phyloP scores from a whole-genome alignment of 2,888 invertebrate genomes.

The Piscicola geometra region DNA sequence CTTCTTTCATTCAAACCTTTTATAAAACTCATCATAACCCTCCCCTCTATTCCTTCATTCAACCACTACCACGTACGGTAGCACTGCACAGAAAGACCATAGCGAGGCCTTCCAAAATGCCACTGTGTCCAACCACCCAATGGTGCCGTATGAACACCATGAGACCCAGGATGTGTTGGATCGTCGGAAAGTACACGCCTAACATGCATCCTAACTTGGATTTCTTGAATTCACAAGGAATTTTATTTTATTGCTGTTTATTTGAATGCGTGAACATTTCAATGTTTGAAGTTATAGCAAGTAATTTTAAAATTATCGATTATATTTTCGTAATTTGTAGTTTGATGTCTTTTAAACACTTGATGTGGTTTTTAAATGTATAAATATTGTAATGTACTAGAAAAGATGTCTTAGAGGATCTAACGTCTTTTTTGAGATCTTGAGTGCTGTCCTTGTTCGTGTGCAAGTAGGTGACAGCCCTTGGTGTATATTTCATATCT shows the following conservation, averaged over 20 bases:
- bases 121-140: constrained; percentile 46
- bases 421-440: neutral
- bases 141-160: constrained; percentile 47
- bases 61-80: constrained; percentile 45
- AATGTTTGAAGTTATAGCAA: neutral
- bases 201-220: constrained; percentile 45
- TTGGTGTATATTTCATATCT: constrained; percentile 44
- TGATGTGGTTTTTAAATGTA: too few relatives aligned
- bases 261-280: neutral
- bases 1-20: neutral
- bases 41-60: too few relatives aligned
- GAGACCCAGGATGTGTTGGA: constrained; percentile 48
- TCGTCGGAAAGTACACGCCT: constrained; percentile 47
- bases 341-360: too few relatives aligned
- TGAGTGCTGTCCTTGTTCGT: constrained; percentile 21
- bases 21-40: neutral
- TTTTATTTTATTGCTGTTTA: neutral
- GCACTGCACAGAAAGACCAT: constrained; percentile 48
- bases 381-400: too few relatives aligned
- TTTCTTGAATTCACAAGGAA: constrained; percentile 38
- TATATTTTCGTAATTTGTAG: too few relatives aligned
- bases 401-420: neutral
- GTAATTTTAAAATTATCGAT: constrained; percentile 18
- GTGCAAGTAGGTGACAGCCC: constrained; percentile 43
- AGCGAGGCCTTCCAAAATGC: constrained; percentile 43